Evolutionary conservation across 2,113 vertebrate species (phyloP).

Genomic region (Lagopus leucura): DNA sequence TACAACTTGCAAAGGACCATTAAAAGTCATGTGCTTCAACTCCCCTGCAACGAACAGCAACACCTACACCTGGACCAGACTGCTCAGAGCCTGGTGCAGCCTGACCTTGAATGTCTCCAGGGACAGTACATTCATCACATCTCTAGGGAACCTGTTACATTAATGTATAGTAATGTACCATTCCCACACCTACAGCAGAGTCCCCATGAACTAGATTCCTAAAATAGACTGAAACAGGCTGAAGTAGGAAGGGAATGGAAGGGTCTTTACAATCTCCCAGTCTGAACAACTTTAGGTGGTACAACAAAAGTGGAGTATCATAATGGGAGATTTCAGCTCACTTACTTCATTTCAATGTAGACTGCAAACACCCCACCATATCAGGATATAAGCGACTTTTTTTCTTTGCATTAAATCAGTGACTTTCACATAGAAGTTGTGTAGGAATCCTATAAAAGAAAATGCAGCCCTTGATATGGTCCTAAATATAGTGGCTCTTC

Average conservation of each 20-base stretch:
- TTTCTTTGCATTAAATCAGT: not conserved
- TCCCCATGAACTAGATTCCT: not conserved
- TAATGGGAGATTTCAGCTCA: not conserved
- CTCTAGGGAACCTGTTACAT: too few species aligned
- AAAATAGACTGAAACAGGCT: not conserved
- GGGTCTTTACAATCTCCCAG: not conserved
- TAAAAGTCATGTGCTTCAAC: too few species aligned
- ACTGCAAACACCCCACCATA: not conserved
- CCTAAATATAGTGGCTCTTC: constrained; percentile 33
- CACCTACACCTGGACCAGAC: too few species aligned
- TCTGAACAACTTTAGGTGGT: not conserved
- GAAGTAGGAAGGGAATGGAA: not conserved
- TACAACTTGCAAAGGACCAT: not conserved
- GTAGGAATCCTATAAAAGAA: constrained; percentile 28
- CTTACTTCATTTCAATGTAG: not conserved
- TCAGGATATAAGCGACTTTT: not conserved
- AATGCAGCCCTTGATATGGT: constrained; percentile 2
- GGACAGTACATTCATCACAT: too few species aligned
- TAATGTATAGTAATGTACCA: not conserved
- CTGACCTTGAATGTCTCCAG: too few species aligned
- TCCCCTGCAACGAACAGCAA: too few species aligned
- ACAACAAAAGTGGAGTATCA: not conserved
- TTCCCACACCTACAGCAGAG: not conserved
- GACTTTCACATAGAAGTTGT: constrained; percentile 15
- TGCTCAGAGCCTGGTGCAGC: too few species aligned